Conservation (phyloP, 2,113 vertebrate species). For the Xenus cinereus region DNA sequence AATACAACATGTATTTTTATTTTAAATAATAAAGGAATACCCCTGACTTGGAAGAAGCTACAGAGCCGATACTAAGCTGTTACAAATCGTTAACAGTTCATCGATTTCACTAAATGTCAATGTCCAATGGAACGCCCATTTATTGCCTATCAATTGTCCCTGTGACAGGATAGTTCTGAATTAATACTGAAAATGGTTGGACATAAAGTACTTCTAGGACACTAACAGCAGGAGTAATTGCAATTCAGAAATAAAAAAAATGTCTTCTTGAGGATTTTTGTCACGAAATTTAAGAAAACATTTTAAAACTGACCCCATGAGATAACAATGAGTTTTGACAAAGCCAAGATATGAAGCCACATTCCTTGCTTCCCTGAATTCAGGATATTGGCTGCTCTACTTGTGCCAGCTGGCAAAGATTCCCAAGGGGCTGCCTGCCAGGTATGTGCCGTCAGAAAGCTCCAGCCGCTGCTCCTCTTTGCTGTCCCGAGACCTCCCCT, state of each 20-base stretch:
- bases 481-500: neutral
- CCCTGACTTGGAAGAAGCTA: neutral
- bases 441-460: neutral
- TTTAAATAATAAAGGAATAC: neutral
- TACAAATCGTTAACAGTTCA: neutral
- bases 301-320: neutral
- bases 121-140: neutral
- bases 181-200: neutral
- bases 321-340: neutral
- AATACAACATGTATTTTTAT: neutral
- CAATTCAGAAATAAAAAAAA: neutral
- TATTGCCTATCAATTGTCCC: neutral
- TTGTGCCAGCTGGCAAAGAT: neutral
- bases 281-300: fast-evolving
- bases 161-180: neutral
- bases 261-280: neutral
- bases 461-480: neutral
- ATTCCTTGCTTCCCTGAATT: neutral
- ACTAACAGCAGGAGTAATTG: neutral
- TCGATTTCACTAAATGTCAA: neutral
- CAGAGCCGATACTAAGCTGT: neutral
- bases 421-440: neutral
- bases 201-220: neutral
- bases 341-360: neutral
- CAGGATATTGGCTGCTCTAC: neutral